A percentile compares a stretch with the other conserved stretches of the same genome.
These are phyloP conservation scores for Cotesia congregata DNA, from an alignment of 2,888 invertebrate genomes.

Conservation along the genomic window DNA sequence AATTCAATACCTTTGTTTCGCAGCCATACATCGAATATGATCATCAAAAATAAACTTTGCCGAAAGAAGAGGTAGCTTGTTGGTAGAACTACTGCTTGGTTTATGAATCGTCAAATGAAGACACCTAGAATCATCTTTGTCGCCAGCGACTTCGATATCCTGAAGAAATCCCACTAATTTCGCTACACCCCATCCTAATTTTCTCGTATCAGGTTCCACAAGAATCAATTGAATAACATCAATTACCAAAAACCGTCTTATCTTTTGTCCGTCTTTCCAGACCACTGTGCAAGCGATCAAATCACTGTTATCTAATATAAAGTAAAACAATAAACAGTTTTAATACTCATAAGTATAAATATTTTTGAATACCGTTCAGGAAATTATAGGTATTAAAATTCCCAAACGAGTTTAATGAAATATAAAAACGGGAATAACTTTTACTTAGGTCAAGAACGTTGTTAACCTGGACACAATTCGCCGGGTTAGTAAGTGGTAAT, in stretches of 20 bases:
- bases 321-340: neutral
- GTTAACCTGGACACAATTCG: conserved; percentile 91
- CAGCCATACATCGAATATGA: conserved; percentile 99
- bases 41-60: conserved; percentile 98
- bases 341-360: conserved; percentile 7
- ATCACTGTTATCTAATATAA: conserved; percentile 88
- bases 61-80: conserved; percentile 84
- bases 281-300: conserved; percentile 96
- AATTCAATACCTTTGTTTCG: conserved; percentile 86
- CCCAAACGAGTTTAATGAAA: conserved; percentile 12
- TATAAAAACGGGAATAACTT: conserved; percentile 50
- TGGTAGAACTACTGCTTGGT: conserved; percentile 78
- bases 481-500: conserved; percentile 90
- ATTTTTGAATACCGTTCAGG: conserved; percentile 60
- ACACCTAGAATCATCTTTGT: conserved; percentile 96
- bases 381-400: conserved; percentile 15
- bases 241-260: conserved; percentile 95
- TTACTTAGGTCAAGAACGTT: conserved; percentile 96
- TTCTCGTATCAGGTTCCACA: conserved; percentile 95
- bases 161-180: conserved; percentile 95
- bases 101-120: conserved; percentile 94
- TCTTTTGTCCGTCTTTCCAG: conserved; percentile 89
- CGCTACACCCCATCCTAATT: conserved; percentile 97
- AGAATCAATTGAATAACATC: conserved; percentile 95
- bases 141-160: conserved; percentile 94